Evolutionary conservation across 2,797 vertebrate species (phyloP), one percentile per base, ranked within the genome.

Genomic region (Odontamblyopus rebecca): DNA sequence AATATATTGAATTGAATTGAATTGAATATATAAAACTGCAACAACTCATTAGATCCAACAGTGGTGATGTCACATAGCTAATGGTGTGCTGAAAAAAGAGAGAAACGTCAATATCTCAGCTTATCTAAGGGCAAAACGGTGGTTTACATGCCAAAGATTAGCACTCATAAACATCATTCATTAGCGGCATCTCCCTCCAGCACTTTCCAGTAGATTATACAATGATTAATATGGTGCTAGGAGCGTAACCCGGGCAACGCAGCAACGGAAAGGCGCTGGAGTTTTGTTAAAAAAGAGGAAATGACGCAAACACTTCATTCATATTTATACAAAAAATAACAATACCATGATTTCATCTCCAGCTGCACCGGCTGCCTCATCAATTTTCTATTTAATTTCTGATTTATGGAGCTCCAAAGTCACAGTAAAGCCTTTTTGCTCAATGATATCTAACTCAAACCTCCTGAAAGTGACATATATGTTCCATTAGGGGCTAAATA

Each of bases 211-310:
- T 80, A 92, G 89, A 93, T 91, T 91, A 88, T 89, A 63, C 67
- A 63, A 32, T 91, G 88, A 93, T 91, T 91, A 85, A 93, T 92
- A 84, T 86, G 80, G 87, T 92, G 92, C 82, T 82, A 93, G 92
- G 86, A 82, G 70, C 82, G 81, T 80, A 77, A 80, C 83, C 77
- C 57, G 57, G 75, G 87, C 82, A 80, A 90, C 85, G 79, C 32
- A 69, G 78, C 81, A 89, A 79, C 78, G 69, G 78, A 89, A 74
- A 88, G 76, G 73, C 85, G 84, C 86, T 75, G 69, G 30, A 38
- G 81, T 56, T 73, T 85, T 78, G 79, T 89, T 89, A 93, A 92
- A 83, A 90, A 76, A 90, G 82, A 85, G 70, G 77, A 86, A 85
- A 83, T 85, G 87, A 82, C 59, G 77, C 80, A 90, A 86, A 11